Evolutionary conservation across 2,888 invertebrate genomes (phyloP).

Genomic region (Cremastobaeus sp.): DNA sequence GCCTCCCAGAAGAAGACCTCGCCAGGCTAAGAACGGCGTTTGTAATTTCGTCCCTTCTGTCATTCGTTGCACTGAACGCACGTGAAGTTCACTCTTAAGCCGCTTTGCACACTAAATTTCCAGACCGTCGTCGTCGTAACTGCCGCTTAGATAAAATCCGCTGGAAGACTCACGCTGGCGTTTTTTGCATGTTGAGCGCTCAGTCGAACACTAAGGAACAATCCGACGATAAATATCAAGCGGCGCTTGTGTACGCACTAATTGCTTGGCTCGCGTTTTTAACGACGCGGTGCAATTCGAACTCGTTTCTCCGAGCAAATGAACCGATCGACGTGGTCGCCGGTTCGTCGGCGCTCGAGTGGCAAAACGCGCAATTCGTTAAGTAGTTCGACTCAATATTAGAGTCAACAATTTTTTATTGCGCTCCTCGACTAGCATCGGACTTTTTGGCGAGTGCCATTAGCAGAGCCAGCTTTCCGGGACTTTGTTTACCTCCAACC

Average conservation of each 20-base stretch:
- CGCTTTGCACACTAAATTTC: slow-evolving; percentile 11
- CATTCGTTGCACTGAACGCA: slow-evolving; percentile 9
- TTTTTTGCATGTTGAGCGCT: slow-evolving; percentile 1
- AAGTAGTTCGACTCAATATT: too few relatives aligned
- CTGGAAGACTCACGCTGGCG: slow-evolving; percentile 13
- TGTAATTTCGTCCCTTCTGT: slow-evolving; percentile 10
- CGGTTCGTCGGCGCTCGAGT: too few relatives aligned
- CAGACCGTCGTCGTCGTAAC: slow-evolving; percentile 5
- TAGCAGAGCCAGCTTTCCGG: slow-evolving; percentile 16
- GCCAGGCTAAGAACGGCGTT: slow-evolving; percentile 16
- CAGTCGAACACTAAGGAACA: too few relatives aligned
- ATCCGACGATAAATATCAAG: too few relatives aligned
- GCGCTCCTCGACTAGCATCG: too few relatives aligned
- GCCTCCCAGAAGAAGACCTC: slow-evolving; percentile 8
- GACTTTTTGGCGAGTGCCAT: slow-evolving; percentile 6
- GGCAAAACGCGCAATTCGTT: too few relatives aligned
- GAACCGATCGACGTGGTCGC: too few relatives aligned
- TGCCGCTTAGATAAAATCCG: background rate
- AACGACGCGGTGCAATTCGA: too few relatives aligned
- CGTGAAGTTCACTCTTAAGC: slow-evolving; percentile 10
- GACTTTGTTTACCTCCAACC: slow-evolving; percentile 25
- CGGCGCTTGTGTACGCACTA: too few relatives aligned
- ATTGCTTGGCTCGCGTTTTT: too few relatives aligned
- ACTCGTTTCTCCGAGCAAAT: too few relatives aligned
- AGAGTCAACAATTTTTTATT: too few relatives aligned